phyloP scores from a whole-genome alignment of 2,797 vertebrate genomes.

The Pseudotriccus pelzelni region DNA sequence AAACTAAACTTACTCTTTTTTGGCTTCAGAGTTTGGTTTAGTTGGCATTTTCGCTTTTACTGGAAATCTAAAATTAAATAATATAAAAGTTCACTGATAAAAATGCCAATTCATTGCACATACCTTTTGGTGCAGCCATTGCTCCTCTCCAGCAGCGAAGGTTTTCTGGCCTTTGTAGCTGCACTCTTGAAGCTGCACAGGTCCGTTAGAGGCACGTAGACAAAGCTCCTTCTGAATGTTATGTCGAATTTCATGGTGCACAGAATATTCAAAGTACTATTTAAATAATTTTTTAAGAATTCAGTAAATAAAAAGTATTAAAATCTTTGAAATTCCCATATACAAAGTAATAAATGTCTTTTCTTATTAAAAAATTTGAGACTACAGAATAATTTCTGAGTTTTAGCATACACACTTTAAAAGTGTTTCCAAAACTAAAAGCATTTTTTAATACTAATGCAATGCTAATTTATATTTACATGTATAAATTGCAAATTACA shows the following conservation, averaged over 20 bases:
- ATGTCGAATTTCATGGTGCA: constrained; percentile 90
- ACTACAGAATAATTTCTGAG: background rate
- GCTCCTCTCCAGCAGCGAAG: constrained; percentile 81
- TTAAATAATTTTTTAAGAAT: background rate
- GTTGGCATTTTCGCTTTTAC: background rate
- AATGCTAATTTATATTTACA: background rate
- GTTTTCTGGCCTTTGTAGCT: constrained; percentile 86
- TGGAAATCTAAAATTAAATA: background rate
- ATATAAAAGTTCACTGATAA: background rate
- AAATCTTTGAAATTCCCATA: background rate
- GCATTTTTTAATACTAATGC: background rate
- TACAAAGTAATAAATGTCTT: background rate
- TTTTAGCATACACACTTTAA: background rate
- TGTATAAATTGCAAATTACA: background rate
- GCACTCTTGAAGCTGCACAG: constrained; percentile 86
- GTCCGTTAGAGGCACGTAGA: constrained; percentile 81
- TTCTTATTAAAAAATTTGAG: background rate
- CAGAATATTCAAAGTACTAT: constrained; percentile 96
- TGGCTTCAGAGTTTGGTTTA: background rate
- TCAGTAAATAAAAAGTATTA: background rate
- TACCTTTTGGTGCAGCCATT: constrained; percentile 93
- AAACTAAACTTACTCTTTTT: background rate
- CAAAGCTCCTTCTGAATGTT: constrained; percentile 98
- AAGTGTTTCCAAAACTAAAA: background rate
- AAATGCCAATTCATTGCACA: background rate